Evolutionary conservation across 2,888 invertebrate genomes (phyloP).

Genomic region (Polietes domitor): DNA sequence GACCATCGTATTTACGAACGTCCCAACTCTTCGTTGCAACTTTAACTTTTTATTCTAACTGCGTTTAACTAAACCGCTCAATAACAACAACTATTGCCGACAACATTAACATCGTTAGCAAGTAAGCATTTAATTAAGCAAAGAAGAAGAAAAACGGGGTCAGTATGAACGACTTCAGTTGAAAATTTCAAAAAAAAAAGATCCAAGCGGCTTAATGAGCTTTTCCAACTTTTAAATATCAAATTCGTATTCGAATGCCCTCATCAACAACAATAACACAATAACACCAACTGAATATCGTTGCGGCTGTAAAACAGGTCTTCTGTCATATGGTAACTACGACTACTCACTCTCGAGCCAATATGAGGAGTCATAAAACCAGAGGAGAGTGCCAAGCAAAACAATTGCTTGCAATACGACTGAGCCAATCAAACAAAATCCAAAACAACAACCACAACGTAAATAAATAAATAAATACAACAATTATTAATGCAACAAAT

Average conservation of each 20-base stretch:
- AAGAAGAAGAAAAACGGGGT: conserved; percentile 40
- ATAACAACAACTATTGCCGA: background rate
- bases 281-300: conserved; percentile 9
- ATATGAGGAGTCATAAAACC: background rate
- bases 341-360: background rate
- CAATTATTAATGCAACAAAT: conserved; percentile 19
- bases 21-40: conserved; percentile 14
- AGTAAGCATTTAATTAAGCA: conserved; percentile 1
- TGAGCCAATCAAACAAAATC: background rate
- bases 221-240: conserved; percentile 22
- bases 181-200: background rate
- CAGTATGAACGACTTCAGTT: conserved; percentile 52
- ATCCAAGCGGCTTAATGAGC: background rate
- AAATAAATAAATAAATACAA: background rate
- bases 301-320: conserved; percentile 15
- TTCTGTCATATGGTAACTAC: conserved; percentile 3
- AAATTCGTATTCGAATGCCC: background rate
- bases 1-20: too few relatives aligned
- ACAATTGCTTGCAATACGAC: conserved; percentile 18
- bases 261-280: background rate
- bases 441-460: background rate
- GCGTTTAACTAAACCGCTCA: conserved; percentile 15
- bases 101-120: conserved; percentile 35
- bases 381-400: background rate
- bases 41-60: conserved; percentile 23